phyloP scores from a whole-genome alignment of 2,113 vertebrate species.

The Synchiropus splendidus region DNA sequence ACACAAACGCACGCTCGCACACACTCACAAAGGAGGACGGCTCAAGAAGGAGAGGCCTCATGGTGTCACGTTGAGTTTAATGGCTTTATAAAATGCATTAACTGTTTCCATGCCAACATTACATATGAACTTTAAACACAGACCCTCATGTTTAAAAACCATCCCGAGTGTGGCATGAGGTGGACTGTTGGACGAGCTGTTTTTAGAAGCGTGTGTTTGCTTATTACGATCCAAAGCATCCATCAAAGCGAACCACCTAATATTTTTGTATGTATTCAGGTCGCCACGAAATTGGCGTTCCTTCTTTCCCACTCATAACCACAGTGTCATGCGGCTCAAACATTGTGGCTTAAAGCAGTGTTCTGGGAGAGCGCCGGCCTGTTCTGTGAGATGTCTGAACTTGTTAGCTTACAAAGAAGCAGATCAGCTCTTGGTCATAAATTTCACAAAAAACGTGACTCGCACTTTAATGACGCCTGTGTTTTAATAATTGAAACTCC shows the following conservation, averaged over 20 bases:
- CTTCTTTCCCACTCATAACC: too few species aligned
- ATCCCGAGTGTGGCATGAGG: neutral
- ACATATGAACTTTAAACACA: slow-evolving; percentile 5
- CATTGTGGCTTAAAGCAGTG: too few species aligned
- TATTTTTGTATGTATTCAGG: too few species aligned
- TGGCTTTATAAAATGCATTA: slow-evolving; percentile 19
- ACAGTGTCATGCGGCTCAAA: too few species aligned
- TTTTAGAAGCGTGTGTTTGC: too few species aligned
- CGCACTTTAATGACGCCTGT: too few species aligned
- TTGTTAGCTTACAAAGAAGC: slow-evolving; percentile 13
- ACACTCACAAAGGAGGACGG: slow-evolving; percentile 21
- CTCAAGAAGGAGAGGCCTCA: slow-evolving; percentile 17
- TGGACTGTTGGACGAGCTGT: too few species aligned
- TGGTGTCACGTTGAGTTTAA: slow-evolving; percentile 16
- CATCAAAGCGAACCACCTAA: too few species aligned
- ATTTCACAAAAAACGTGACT: neutral
- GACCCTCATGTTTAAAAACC: slow-evolving; percentile 1
- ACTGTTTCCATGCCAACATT: slow-evolving; percentile 10
- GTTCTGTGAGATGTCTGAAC: slow-evolving; percentile 18
- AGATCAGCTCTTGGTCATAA: slow-evolving; percentile 18
- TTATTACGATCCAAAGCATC: too few species aligned
- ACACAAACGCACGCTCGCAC: slow-evolving; percentile 24
- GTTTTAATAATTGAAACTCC: too few species aligned
- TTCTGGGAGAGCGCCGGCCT: too few species aligned
- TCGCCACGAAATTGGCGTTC: too few species aligned